Evolutionary conservation across 2,113 vertebrate species (phyloP).

Genomic region (Ramphastos sulfuratus): DNA sequence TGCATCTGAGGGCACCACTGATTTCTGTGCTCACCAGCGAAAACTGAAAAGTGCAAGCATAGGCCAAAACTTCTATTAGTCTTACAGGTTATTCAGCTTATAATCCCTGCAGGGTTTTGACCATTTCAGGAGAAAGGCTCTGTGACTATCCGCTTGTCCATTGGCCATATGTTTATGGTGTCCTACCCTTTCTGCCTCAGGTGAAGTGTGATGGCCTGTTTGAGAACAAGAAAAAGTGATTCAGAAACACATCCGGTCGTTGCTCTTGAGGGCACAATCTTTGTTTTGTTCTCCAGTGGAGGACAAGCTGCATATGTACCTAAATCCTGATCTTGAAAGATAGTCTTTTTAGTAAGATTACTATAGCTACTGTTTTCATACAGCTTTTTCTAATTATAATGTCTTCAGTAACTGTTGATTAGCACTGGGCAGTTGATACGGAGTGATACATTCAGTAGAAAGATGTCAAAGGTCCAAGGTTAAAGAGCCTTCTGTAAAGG

Average conservation of each 20-base stretch:
- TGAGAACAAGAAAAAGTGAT: neutral
- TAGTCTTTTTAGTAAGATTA: neutral
- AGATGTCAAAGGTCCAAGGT: neutral
- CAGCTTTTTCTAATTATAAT: neutral
- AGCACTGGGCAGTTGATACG: rapidly evolving
- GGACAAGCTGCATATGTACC: neutral
- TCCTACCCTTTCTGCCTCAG: neutral
- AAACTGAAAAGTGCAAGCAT: neutral
- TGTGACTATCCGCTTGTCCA: neutral
- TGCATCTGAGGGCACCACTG: neutral
- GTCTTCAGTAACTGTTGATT: neutral
- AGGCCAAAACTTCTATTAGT: neutral
- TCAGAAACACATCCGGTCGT: rapidly evolving
- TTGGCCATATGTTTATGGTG: neutral
- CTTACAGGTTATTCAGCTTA: neutral
- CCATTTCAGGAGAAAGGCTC: neutral
- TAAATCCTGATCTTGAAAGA: neutral
- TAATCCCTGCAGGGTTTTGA: neutral
- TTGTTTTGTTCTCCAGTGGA: neutral
- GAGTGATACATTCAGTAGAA: neutral
- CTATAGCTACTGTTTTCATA: neutral
- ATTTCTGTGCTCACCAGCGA: neutral
- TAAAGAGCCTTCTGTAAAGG: neutral
- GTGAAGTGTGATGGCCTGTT: neutral
- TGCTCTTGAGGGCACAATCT: neutral